phyloP scores from a whole-genome alignment of 2,113 vertebrate genomes.

The Hippopotamus amphibius region DNA sequence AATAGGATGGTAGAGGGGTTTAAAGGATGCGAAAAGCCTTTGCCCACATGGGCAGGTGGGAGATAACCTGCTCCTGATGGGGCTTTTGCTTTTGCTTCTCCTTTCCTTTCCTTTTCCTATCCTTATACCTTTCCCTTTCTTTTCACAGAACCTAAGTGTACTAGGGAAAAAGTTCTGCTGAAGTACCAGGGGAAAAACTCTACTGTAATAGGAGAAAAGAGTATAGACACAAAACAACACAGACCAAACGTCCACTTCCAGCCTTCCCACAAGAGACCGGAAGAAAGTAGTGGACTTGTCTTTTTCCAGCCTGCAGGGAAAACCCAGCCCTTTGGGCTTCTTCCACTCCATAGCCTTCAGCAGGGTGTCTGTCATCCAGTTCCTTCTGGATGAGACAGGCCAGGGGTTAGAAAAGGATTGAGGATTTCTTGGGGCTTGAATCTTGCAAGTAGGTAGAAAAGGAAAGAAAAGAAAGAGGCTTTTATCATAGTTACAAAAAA shows the following conservation, averaged over 20 bases:
- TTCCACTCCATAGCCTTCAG: neutral
- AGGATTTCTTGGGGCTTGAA: slow-evolving; percentile 33
- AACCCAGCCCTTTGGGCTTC: neutral
- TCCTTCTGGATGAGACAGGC: neutral
- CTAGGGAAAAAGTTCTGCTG: neutral
- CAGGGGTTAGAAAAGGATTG: neutral
- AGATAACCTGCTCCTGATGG: neutral
- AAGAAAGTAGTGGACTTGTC: neutral
- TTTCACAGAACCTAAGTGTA: neutral
- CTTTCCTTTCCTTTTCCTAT: neutral
- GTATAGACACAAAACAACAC: slow-evolving; percentile 4
- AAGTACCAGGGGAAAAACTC: neutral
- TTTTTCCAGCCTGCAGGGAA: neutral
- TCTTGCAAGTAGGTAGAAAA: neutral
- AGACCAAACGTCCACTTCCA: neutral
- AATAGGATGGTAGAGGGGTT: neutral
- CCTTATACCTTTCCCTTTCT: neutral
- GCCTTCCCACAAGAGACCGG: neutral
- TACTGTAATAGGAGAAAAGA: slow-evolving; percentile 30
- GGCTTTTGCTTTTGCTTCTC: neutral
- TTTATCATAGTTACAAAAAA: neutral
- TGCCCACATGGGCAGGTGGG: neutral
- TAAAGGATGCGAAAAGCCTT: neutral
- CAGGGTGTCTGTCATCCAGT: neutral
- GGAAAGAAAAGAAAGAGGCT: slow-evolving; percentile 35